Evolutionary conservation across 2,888 invertebrate species (phyloP).

Genomic region (Selenia dentaria): DNA sequence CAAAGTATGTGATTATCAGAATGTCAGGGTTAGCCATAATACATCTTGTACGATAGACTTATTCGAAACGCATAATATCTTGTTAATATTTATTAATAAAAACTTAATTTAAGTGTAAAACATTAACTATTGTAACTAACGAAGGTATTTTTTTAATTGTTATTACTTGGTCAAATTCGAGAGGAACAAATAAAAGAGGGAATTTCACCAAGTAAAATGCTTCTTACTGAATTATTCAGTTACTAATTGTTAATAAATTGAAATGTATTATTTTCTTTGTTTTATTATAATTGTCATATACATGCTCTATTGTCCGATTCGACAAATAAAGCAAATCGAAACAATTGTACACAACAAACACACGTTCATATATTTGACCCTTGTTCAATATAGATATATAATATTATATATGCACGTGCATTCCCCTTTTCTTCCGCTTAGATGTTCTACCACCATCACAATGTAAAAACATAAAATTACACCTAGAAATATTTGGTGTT

Average conservation of each 20-base stretch:
- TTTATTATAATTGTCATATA: constrained; percentile 47
- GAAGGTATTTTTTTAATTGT: constrained; percentile 64
- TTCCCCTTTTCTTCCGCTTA: no score
- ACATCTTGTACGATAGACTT: constrained; percentile 23
- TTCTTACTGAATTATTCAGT: constrained; percentile 65
- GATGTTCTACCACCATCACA: no score
- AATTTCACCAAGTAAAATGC: constrained; percentile 51
- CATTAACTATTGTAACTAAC: constrained; percentile 75
- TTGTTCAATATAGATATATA: no score
- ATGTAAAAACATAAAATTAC: no score
- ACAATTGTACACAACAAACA: no score
- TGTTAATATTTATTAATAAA: constrained; percentile 82
- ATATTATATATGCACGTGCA: no score
- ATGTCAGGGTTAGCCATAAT: background rate
- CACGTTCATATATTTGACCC: no score
- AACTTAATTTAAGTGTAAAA: constrained; percentile 54
- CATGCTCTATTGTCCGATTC: no score
- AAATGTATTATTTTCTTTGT: constrained; percentile 62
- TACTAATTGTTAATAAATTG: constrained; percentile 84
- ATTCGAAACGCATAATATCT: constrained; percentile 63
- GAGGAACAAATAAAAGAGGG: constrained; percentile 30
- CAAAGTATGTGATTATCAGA: background rate
- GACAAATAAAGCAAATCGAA: no score
- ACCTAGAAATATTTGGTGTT: no score
- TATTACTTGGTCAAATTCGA: constrained; percentile 56